These are phyloP conservation scores for Andrena marginata DNA, from an alignment of 2,888 invertebrate species.

Conservation along the genomic window DNA sequence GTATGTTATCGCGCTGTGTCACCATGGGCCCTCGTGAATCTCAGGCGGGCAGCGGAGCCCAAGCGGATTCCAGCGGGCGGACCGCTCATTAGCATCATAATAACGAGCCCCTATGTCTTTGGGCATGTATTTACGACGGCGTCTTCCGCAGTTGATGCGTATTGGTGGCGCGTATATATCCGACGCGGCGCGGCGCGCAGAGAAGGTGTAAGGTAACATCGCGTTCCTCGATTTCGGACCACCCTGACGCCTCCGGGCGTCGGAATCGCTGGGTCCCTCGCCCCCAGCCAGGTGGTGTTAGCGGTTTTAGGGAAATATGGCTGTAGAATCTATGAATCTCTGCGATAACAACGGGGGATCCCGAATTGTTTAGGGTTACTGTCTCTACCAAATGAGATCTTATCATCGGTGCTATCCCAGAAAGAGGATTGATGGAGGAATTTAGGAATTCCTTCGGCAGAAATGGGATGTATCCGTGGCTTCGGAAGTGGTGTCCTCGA, in stretches of 20 bases:
- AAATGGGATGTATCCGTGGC: not conserved
- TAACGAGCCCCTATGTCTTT: conserved; percentile 81
- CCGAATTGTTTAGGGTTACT: no score
- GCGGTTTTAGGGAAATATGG: not conserved
- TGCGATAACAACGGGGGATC: not conserved
- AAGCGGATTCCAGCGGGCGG: conserved; percentile 69
- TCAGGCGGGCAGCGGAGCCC: conserved; percentile 31
- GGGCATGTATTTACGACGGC: conserved; percentile 79
- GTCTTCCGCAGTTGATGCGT: conserved; percentile 78
- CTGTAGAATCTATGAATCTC: not conserved
- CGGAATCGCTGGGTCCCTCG: not conserved
- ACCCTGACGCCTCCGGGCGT: conserved; percentile 70
- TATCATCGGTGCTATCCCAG: not conserved
- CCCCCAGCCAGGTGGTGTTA: not conserved
- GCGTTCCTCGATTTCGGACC: conserved; percentile 76
- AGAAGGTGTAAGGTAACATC: conserved; percentile 82
- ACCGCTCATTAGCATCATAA: conserved; percentile 82
- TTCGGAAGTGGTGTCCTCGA: not conserved
- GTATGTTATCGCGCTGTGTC: conserved; percentile 44
- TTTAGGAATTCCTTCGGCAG: not conserved
- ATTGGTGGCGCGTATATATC: conserved; percentile 80
- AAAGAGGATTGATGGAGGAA: not conserved
- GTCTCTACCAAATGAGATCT: not conserved
- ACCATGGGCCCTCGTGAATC: conserved; percentile 67
- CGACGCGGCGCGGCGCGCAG: conserved; percentile 50